Evolutionary conservation across 2,797 vertebrate species (phyloP), one percentile per base, ranked within the genome.

Genomic region (Merluccius polli): DNA sequence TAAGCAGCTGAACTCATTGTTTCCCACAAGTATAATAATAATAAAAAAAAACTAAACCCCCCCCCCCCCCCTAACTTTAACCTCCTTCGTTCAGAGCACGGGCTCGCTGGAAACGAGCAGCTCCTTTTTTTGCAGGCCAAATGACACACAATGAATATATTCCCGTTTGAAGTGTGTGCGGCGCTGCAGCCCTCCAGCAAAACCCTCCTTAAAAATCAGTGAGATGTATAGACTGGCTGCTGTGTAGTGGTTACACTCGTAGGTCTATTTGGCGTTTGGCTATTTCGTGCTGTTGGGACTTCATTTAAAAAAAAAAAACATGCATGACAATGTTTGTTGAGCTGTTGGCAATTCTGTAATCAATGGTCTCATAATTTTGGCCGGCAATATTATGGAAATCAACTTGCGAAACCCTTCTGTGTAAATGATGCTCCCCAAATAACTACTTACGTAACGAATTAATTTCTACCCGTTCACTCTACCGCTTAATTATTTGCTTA

Each of bases 1-100:
- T 97, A 97, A 98, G 95, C 95, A 95, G 95, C 96, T 97, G 96
- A 98, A 98, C 96, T 95, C 95, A 95, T 94, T 95, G 95, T 96
- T 98, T 97, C 96, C 95, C 96, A 96, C 93, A 96, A 96, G 96
- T 96, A 95, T 95, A 96, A 96, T 96, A 87, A 84, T n/a, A 78
- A 83, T 78, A 73, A 79, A 79, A 78, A 77, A 84, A 81, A 93
- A 95, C 95, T 95, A n/a, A n/a, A n/a, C n/a, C n/a, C n/a, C n/a
- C n/a, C n/a, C n/a, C n/a, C n/a, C n/a, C n/a, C n/a, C n/a, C n/a
- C n/a, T n/a, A 95, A 95, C 96, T 97, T 95, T 97, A 93, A 96
- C 95, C 94, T 95, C 93, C 89, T 77, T 94, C 95, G 95, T 96
- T 97, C 94, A 96, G 95, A 95, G 94, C 93, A 94, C 93, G 92